Conservation (phyloP, 1,140 invertebrate genomes). For the Stenopsyche tienmushanensis region DNA sequence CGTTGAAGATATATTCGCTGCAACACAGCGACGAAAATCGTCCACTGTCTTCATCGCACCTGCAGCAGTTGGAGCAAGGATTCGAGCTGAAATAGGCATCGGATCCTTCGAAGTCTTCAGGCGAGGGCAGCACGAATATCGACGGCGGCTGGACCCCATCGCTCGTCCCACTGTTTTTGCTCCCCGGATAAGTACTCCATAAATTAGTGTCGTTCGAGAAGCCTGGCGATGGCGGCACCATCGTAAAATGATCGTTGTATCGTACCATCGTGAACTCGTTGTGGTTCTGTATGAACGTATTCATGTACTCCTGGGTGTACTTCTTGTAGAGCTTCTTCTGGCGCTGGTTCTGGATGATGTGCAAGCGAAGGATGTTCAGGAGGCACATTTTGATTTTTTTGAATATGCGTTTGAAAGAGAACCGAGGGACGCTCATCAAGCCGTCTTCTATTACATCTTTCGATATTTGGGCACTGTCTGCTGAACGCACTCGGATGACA, state of each 20-base stretch:
- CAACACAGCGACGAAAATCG: constrained; percentile 53
- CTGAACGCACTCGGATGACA: constrained; percentile 35
- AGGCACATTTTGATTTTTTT: constrained; percentile 52
- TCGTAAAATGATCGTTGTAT: constrained; percentile 35
- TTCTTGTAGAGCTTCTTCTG: constrained; percentile 56
- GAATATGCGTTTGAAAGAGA: constrained; percentile 37
- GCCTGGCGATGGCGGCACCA: constrained; percentile 31
- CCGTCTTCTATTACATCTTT: constrained; percentile 34
- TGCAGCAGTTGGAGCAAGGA: constrained; percentile 43
- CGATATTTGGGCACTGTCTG: constrained; percentile 42
- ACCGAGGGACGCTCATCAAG: no score
- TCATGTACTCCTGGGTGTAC: constrained; percentile 52
- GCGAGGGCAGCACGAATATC: constrained; percentile 27
- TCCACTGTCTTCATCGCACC: constrained; percentile 47
- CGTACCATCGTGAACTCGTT: constrained; percentile 29
- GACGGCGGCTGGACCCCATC: constrained; percentile 45
- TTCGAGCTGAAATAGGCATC: constrained; percentile 43
- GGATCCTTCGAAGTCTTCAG: constrained; percentile 44
- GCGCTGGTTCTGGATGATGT: constrained; percentile 52
- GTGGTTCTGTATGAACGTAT: constrained; percentile 50
- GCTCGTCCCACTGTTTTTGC: constrained; percentile 34
- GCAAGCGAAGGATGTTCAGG: constrained; percentile 52
- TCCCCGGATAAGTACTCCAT: constrained; percentile 24
- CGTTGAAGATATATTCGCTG: constrained; percentile 55
- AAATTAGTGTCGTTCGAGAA: constrained; percentile 9